Percentiles rank a stretch among this genome's conserved stretches.
phyloP scores from a whole-genome alignment of 2,113 vertebrate species.

The Paralichthys olivaceus region DNA sequence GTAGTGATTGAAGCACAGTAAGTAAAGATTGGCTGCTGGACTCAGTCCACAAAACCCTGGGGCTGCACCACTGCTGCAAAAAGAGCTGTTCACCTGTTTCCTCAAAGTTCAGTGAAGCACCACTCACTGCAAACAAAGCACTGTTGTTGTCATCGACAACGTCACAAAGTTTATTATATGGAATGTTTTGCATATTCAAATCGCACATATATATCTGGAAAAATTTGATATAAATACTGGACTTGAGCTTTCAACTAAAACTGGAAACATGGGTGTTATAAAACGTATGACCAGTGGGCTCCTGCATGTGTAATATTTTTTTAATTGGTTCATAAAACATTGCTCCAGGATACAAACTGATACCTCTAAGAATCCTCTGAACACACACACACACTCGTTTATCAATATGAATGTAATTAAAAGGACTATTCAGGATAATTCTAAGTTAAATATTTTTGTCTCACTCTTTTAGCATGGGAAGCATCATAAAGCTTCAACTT shows the following conservation, averaged over 20 bases:
- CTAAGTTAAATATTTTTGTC: not conserved
- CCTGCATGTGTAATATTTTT: not conserved
- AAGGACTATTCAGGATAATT: not conserved
- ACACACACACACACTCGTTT: too few species aligned
- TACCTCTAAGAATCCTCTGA: not conserved
- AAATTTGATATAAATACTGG: not conserved
- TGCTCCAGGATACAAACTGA: not conserved
- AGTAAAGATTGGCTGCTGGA: too few species aligned
- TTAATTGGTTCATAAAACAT: not conserved
- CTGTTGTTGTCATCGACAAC: not conserved
- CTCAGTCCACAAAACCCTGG: too few species aligned
- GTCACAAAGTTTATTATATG: too few species aligned
- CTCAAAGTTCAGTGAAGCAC: too few species aligned
- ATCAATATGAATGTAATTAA: not conserved
- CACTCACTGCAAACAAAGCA: not conserved
- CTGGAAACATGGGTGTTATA: too few species aligned
- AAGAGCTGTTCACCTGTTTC: too few species aligned
- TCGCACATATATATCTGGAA: too few species aligned
- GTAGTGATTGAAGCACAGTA: not conserved
- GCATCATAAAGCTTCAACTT: constrained; percentile 12
- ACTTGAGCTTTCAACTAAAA: not conserved
- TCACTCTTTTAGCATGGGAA: not conserved
- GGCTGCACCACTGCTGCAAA: too few species aligned
- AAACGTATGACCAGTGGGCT: too few species aligned
- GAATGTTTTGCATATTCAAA: too few species aligned